These are phyloP conservation scores for Oryctes rhinoceros DNA, from an alignment of 1,140 invertebrate species.

Conservation along the genomic window DNA sequence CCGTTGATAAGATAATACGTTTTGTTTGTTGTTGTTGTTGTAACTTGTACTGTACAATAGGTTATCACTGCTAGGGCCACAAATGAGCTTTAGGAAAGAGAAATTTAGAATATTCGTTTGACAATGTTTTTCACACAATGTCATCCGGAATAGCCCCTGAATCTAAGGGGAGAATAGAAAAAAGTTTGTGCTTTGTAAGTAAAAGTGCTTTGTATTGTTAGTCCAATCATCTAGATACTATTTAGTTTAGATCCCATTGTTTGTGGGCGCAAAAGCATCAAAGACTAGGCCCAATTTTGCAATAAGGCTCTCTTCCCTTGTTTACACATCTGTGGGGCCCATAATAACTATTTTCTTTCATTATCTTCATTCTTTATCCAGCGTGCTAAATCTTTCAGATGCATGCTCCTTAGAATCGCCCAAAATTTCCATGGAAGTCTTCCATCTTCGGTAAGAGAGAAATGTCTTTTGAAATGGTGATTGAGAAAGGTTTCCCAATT, in stretches of 20 bases:
- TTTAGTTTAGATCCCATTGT: conserved; percentile 50
- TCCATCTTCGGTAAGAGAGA: conserved; percentile 36
- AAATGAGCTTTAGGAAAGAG: too few relatives aligned
- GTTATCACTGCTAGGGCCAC: too few relatives aligned
- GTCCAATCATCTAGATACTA: conserved; percentile 47
- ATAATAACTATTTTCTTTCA: conserved; percentile 45
- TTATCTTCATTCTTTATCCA: conserved; percentile 49
- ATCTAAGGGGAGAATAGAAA: conserved; percentile 48
- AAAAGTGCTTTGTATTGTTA: conserved; percentile 47
- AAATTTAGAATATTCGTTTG: too few relatives aligned
- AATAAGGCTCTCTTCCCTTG: conserved; percentile 48
- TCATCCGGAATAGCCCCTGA: too few relatives aligned
- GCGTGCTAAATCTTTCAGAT: conserved; percentile 40
- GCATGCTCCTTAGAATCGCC: conserved; percentile 44
- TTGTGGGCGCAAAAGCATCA: conserved; percentile 54
- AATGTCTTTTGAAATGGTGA: conserved; percentile 43
- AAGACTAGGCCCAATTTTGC: conserved; percentile 58
- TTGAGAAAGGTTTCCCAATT: conserved; percentile 19
- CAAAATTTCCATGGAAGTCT: conserved; percentile 42
- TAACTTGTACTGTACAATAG: too few relatives aligned
- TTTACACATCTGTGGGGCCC: conserved; percentile 53
- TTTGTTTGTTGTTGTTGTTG: too few relatives aligned
- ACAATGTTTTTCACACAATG: too few relatives aligned
- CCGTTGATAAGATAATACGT: too few relatives aligned
- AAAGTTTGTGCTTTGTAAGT: too few relatives aligned